Base-by-base conservation (phyloP, 2,797 vertebrate species). In the Chanos chanos region DNA sequence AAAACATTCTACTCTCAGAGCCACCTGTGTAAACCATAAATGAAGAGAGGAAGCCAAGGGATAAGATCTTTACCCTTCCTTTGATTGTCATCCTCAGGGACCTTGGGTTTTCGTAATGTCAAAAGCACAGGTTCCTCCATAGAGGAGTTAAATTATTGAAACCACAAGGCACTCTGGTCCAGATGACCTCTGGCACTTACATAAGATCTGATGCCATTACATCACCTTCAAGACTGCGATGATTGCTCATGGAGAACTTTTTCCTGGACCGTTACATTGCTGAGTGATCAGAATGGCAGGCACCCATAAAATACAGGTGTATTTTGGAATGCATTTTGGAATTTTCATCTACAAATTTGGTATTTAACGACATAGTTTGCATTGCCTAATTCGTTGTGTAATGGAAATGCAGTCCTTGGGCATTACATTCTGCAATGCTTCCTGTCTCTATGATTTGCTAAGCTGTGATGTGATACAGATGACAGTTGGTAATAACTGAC, bases 31-130 rank as follows among this genome's bases (percentile, higher is more conserved):
- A 81, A 81, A 76, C 72, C 74, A 66, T 61, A 45, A 56, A 22
- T 37, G 77, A 56, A 72, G 73, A 76, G 78, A 85, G 89, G 89
- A 90, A 89, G 65, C 58, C 4, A 73, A 77, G 80, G 66, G 73
- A 86, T 78, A 75, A 82, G 83, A 84, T 86, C 79, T 82, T 83
- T 83, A 81, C 80, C 81, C 81, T 91, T 90, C 88, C 89, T 88
- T 68, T 71, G 68, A 86, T 85, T 89, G 88, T 90, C 74, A 77
- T 72, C 67, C 64, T 80, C 70, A 72, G n/a, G 41, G 74, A 79
- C 83, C 77, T 74, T 87, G n/a, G 44, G 82, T 77, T 59, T 80
- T 77, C 37, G 78, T 48, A 73, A 63, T 45, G 19, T 44, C 16
- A 52, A 67, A 51, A 64, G 31, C 16, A 27, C n/a, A 47, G 12